Evolutionary conservation across 2,113 vertebrate species (phyloP).

Genomic region (Dendropsophus ebraccatus): DNA sequence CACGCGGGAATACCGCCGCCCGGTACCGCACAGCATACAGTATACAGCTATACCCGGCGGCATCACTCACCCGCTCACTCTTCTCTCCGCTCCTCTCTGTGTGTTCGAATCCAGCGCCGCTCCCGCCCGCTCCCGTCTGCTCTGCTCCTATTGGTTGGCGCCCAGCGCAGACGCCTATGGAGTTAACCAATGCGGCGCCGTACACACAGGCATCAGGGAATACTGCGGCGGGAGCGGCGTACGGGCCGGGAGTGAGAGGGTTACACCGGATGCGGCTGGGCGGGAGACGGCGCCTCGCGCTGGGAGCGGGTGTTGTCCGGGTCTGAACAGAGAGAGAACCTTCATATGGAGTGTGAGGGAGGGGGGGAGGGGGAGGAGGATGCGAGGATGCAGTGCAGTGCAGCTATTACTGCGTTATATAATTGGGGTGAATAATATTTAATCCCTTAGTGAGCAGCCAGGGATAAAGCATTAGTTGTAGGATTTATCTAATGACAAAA

Average conservation of each 20-base stretch:
- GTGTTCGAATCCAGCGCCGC: slow-evolving; percentile 46
- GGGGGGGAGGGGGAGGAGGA: neutral
- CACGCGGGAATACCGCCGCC: too few relatives aligned
- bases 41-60: too few relatives aligned
- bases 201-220: neutral
- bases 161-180: neutral
- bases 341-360: neutral
- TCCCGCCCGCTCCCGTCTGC: neutral
- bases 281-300: neutral
- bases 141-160: slow-evolving; percentile 1
- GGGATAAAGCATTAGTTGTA: too few relatives aligned
- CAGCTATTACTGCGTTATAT: too few relatives aligned
- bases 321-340: too few relatives aligned
- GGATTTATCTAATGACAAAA: too few relatives aligned
- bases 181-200: neutral
- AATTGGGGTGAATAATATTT: too few relatives aligned
- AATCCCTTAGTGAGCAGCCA: too few relatives aligned
- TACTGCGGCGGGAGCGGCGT: neutral
- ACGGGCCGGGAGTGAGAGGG: neutral
- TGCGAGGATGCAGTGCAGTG: too few relatives aligned
- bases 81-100: neutral
- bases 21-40: neutral
- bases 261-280: neutral
- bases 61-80: neutral
- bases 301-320: neutral